Percentiles rank a stretch among this genome's conserved stretches.
Conservation (phyloP, 2,888 invertebrate genomes). For the Gastrophysa polygoni region DNA sequence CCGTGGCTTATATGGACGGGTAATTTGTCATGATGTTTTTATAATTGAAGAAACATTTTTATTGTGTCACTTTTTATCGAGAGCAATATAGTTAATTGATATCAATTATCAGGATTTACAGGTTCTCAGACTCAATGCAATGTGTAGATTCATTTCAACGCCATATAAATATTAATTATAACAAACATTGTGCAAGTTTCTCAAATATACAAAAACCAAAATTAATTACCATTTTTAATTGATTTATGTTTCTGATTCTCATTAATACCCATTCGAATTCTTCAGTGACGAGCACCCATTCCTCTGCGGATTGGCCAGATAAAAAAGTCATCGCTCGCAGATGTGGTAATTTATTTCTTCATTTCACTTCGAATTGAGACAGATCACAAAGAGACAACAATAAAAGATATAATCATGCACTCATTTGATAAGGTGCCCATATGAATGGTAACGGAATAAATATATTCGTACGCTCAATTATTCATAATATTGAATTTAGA, state of each 20-base stretch:
- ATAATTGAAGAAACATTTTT: constrained; percentile 51
- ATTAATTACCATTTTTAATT: constrained; percentile 48
- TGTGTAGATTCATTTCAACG: constrained; percentile 45
- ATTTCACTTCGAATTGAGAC: neutral
- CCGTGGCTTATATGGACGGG: constrained; percentile 45
- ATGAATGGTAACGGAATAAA: no score
- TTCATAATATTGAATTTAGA: no score
- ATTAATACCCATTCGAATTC: constrained; percentile 29
- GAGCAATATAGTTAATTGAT: constrained; percentile 51
- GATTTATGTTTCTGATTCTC: constrained; percentile 40
- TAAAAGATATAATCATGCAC: neutral
- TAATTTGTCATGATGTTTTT: constrained; percentile 53
- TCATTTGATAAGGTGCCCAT: no score
- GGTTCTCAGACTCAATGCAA: constrained; percentile 47
- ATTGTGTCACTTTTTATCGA: constrained; percentile 53
- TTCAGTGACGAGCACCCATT: constrained; percentile 16
- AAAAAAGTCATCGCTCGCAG: neutral
- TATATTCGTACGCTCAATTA: no score
- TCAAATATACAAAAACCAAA: constrained; percentile 42
- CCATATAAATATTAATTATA: constrained; percentile 52
- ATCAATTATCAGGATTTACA: constrained; percentile 57
- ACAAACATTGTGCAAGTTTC: constrained; percentile 48
- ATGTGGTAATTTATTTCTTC: constrained; percentile 1
- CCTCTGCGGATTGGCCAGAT: neutral
- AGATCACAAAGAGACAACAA: neutral